Percentiles rank a stretch among this genome's conserved stretches.
Evolutionary conservation across 2,888 invertebrate species (phyloP).

Genomic region (Caenorhabditis angaria): DNA sequence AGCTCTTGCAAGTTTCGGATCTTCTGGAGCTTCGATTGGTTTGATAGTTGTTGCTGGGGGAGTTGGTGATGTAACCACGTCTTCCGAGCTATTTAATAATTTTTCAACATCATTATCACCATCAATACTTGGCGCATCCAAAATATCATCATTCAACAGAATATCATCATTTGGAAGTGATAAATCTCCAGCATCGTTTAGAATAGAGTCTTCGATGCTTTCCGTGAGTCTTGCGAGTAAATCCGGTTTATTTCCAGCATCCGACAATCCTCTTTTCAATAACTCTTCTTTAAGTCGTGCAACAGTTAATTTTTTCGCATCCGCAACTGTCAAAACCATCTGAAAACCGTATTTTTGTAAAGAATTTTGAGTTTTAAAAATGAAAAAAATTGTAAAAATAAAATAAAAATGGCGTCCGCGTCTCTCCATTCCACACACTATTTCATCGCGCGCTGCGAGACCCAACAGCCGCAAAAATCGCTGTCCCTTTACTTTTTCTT

Average conservation of each 20-base stretch:
- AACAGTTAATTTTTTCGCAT: constrained; percentile 43
- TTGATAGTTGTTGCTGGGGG: not conserved
- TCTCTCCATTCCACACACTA: constrained; percentile 14
- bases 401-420: constrained; percentile 16
- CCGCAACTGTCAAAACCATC: constrained; percentile 30
- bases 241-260: constrained; percentile 55
- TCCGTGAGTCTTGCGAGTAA: constrained; percentile 52
- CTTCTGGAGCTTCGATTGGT: constrained; percentile 12
- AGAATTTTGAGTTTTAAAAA: not conserved
- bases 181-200: constrained; percentile 17
- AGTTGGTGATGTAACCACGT: not conserved
- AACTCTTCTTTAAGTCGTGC: constrained; percentile 57
- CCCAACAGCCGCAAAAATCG: not conserved
- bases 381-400: constrained; percentile 7
- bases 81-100: constrained; percentile 9
- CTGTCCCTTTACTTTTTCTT: constrained; percentile 25
- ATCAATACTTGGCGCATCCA: constrained; percentile 32
- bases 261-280: constrained; percentile 46
- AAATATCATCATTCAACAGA: constrained; percentile 37
- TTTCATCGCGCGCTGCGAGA: constrained; percentile 23
- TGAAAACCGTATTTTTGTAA: not conserved
- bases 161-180: constrained; percentile 23
- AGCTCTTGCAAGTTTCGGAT: constrained; percentile 24
- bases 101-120: constrained; percentile 24
- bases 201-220: constrained; percentile 37